phyloP scores from a whole-genome alignment of 2,888 invertebrate genomes.

The Cheilosia grossa region DNA sequence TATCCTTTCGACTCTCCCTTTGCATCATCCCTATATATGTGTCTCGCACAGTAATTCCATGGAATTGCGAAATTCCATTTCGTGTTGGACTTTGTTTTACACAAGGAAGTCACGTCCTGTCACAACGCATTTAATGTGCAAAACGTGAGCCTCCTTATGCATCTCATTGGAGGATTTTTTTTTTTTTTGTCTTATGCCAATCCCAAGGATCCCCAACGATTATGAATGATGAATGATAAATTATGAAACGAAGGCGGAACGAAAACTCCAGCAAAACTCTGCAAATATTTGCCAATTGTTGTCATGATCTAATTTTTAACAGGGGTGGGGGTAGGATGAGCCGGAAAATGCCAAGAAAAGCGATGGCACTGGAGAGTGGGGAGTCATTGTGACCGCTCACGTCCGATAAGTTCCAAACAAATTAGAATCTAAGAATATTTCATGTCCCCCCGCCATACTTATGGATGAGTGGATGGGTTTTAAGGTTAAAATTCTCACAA shows the following conservation, averaged over 20 bases:
- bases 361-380: conserved; percentile 6
- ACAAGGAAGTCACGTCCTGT: conserved; percentile 77
- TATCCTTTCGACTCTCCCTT: conserved; percentile 21
- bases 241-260: conserved; percentile 15
- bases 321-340: conserved; percentile 9
- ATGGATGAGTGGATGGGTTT: not conserved
- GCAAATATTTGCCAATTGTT: conserved; percentile 66
- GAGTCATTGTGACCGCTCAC: conserved; percentile 51
- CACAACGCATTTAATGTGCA: conserved; percentile 77
- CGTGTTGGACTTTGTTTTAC: conserved; percentile 66
- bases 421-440: conserved; percentile 62
- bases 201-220: conserved; percentile 53
- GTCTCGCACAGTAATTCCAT: conserved; percentile 44
- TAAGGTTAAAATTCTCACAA: conserved; percentile 42
- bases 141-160: conserved; percentile 76
- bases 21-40: not conserved
- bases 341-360: conserved; percentile 23
- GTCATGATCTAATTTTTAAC: conserved; percentile 72
- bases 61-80: conserved; percentile 73
- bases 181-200: not conserved
- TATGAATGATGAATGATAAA: conserved; percentile 69
- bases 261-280: conserved; percentile 56
- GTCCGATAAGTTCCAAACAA: conserved; percentile 62
- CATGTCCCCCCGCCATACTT: not conserved
- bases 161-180: conserved; percentile 29